Base-by-base conservation (phyloP, 1,140 invertebrate species). In the Chironomus tepperi region DNA sequence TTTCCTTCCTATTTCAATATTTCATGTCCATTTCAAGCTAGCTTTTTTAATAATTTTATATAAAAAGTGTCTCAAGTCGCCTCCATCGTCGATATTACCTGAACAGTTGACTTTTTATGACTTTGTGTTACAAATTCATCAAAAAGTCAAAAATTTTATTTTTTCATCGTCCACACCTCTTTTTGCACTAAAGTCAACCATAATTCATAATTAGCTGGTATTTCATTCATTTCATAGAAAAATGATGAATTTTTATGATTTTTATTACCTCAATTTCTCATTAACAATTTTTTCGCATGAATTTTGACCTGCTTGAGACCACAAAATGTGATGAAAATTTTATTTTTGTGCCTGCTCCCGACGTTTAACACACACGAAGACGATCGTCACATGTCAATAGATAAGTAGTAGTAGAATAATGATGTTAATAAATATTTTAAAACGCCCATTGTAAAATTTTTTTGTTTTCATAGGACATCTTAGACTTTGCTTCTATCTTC, bases 381-480 rank as follows among this genome's bases (percentile, higher is more conserved):
- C 24, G 24, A 34, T 34, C 5, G n/a, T 34, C 5, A 34, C 24
- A 2, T 34, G 24, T 34, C 24, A 34, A 34, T 34, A 34, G 24
- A 34, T 2, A 34, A 34, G 5, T 34, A 21, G 65, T 70, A 18
- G n/a, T 19, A 70, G 19, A 70, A 70, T 70, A 70, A 70, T 70
- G 65, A 70, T 70, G 65, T 70, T 70, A 70, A 70, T 70, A 70
- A 70, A 70, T 70, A 70, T 70, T 70, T 57, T 18, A 18, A 70
- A 70, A 70, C 65, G 65, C 65, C 65, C 16, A 70, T 18, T 70
- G 19, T 9, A 9, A 70, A 19, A 18, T 15, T 18, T 15, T 21
- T 19, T 70, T 70, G 65, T 70, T 70, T 70, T 70, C 65, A 70
- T 70, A 70, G 65, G 65, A 70, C 65, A 70, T 9, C 9, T 21